Conservation (phyloP, 2,797 vertebrate species). For the Somateria mollissima region DNA sequence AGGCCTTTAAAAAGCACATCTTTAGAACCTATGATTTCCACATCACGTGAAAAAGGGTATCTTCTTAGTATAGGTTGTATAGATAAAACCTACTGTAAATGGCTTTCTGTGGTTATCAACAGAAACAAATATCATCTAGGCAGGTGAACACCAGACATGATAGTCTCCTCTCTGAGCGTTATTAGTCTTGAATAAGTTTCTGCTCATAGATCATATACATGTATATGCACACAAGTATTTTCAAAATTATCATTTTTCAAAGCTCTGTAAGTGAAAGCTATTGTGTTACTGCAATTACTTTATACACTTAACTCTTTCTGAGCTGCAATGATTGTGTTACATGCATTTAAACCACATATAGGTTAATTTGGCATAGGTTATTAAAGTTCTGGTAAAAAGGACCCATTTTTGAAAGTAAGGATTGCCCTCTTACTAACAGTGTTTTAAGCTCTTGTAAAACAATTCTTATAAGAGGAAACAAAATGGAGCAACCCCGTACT, state of each 20-base stretch:
- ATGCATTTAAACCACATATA: neutral
- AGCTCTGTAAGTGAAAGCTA: neutral
- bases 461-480: neutral
- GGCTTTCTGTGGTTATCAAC: neutral
- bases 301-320: accelerated
- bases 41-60: neutral
- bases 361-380: neutral
- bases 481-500: neutral
- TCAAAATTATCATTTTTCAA: neutral
- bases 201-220: neutral
- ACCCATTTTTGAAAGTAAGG: neutral
- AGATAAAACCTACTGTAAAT: neutral
- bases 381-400: neutral
- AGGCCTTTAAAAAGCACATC: neutral
- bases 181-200: neutral
- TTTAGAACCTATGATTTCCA: neutral
- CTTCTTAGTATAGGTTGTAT: neutral
- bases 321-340: neutral
- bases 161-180: neutral
- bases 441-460: neutral
- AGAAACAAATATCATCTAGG: neutral
- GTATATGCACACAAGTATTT: neutral
- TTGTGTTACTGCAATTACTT: neutral
- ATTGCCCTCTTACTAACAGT: neutral
- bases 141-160: neutral